phyloP scores from a whole-genome alignment of 2,797 vertebrate species.

The Galago senegalensis region DNA sequence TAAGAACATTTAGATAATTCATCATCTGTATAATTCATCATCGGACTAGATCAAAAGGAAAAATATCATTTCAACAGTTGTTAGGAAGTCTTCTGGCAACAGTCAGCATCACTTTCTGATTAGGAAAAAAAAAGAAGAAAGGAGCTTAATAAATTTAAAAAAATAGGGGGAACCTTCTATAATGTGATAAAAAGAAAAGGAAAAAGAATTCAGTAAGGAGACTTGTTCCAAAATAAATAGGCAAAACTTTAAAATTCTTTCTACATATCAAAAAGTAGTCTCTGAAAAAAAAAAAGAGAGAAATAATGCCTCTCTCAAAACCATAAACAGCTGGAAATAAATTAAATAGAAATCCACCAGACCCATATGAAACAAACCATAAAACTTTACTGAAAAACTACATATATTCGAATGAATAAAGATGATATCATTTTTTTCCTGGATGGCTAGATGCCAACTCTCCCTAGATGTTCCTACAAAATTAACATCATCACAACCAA shows the following conservation, averaged over 20 bases:
- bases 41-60: conserved; percentile 54
- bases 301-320: background rate
- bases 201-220: background rate
- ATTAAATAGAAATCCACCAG: background rate
- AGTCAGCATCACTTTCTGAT: conserved; percentile 14
- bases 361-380: background rate
- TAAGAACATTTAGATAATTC: conserved; percentile 28
- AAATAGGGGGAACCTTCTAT: background rate
- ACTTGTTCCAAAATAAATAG: background rate
- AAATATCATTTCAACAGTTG: background rate
- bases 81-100: background rate
- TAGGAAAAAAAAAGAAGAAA: background rate
- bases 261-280: background rate
- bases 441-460: background rate
- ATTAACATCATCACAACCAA: conserved; percentile 45
- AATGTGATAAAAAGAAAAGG: background rate
- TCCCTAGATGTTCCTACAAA: background rate
- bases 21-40: background rate
- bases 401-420: background rate
- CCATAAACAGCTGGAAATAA: background rate
- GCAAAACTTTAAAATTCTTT: background rate
- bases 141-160: conserved; percentile 25
- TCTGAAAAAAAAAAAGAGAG: background rate
- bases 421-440: background rate
- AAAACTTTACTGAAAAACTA: background rate